These are phyloP conservation scores for Rhizoglyphus robini DNA, from an alignment of 1,140 invertebrate genomes.

Conservation along the genomic window DNA sequence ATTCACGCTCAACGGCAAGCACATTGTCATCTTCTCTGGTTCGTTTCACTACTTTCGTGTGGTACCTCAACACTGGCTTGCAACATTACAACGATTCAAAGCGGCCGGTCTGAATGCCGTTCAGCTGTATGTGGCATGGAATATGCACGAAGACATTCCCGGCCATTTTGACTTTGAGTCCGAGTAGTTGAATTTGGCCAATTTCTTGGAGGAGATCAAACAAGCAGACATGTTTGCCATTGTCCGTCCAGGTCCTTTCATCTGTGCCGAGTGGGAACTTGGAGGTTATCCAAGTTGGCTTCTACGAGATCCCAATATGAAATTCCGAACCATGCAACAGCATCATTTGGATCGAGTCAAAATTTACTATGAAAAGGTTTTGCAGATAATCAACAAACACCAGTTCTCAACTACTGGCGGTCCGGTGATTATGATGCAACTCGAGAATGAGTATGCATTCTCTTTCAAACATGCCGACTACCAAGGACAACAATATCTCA, in stretches of 20 bases:
- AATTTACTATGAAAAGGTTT: not conserved
- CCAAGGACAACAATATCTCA: not conserved
- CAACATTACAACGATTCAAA: constrained; percentile 36
- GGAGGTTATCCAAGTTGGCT: constrained; percentile 28
- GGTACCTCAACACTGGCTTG: constrained; percentile 37
- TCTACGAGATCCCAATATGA: not conserved
- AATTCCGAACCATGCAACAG: not conserved
- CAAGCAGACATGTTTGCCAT: constrained; percentile 36
- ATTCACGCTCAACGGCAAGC: constrained; percentile 39
- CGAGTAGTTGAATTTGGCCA: constrained; percentile 29
- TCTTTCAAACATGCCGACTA: too few relatives aligned
- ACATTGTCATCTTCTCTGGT: constrained; percentile 40
- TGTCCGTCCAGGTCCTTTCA: constrained; percentile 39
- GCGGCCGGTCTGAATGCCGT: constrained; percentile 39
- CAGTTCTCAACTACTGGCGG: constrained; percentile 29
- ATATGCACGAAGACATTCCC: constrained; percentile 35
- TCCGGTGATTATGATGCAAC: constrained; percentile 33
- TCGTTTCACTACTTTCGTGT: constrained; percentile 40
- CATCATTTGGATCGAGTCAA: not conserved
- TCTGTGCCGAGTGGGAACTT: constrained; percentile 41
- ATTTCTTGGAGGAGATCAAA: constrained; percentile 36
- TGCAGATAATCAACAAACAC: not conserved
- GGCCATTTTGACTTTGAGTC: constrained; percentile 25
- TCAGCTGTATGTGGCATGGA: constrained; percentile 40
- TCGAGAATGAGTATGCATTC: constrained; percentile 27